A percentile compares a stretch with the other conserved stretches of the same genome.
Conservation (phyloP, 2,888 invertebrate genomes). For the Phaonia tiefii region DNA sequence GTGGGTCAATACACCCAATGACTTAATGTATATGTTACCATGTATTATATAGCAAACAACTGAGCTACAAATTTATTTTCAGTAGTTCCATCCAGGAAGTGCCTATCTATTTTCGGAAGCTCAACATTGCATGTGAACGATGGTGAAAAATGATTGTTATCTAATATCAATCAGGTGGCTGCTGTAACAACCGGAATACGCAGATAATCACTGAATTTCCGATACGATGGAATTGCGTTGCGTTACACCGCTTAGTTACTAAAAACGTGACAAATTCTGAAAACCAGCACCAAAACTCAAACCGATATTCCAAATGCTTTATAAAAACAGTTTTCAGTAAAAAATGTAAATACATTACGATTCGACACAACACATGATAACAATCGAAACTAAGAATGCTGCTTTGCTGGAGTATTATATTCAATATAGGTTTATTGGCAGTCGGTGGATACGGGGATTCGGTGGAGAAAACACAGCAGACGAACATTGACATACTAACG, state of each 20-base stretch:
- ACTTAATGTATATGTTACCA: no score
- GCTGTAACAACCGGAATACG: conserved; percentile 13
- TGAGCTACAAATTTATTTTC: no score
- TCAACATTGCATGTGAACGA: no score
- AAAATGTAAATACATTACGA: not conserved
- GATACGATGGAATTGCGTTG: not conserved
- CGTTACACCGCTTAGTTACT: conserved; percentile 14
- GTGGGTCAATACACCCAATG: no score
- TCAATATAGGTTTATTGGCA: not conserved
- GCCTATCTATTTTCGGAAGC: no score
- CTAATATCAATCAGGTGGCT: not conserved
- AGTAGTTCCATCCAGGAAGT: no score
- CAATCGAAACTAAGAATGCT: conserved; percentile 4
- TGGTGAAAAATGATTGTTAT: no score
- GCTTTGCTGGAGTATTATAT: not conserved
- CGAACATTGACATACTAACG: conserved; percentile 72
- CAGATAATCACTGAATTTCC: not conserved
- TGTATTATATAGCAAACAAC: no score
- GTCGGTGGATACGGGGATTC: not conserved
- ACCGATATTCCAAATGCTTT: no score
- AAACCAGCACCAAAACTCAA: not conserved
- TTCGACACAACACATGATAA: not conserved
- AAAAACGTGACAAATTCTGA: conserved; percentile 14
- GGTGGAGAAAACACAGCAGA: conserved; percentile 70
- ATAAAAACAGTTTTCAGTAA: not conserved